Conservation (phyloP, 2,797 vertebrate genomes). For the Sebastes umbrosus region DNA sequence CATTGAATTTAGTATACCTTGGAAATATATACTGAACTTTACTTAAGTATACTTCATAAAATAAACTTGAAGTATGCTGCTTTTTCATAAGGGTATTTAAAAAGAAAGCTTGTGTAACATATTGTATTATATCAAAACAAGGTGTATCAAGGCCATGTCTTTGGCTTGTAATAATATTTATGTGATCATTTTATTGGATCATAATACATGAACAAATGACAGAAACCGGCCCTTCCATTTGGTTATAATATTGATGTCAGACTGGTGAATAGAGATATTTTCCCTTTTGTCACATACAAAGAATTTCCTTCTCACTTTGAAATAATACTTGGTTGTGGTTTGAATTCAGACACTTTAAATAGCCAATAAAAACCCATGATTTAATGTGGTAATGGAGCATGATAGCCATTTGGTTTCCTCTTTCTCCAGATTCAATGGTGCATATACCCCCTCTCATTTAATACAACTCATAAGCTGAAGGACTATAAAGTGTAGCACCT, state of each 20-base stretch:
- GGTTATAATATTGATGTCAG: neutral
- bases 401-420: constrained; percentile 40
- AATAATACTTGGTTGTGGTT: constrained; percentile 18
- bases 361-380: constrained; percentile 36
- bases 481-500: neutral
- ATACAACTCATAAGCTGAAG: neutral
- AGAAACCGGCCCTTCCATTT: neutral
- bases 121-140: neutral
- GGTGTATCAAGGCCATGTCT: neutral
- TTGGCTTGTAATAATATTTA: neutral
- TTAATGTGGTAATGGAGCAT: constrained; percentile 32
- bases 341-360: constrained; percentile 41
- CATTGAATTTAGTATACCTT: too few species aligned
- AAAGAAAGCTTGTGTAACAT: neutral
- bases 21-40: too few species aligned
- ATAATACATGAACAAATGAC: neutral
- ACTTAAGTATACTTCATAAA: too few species aligned
- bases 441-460: neutral
- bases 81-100: neutral
- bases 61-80: too few species aligned
- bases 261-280: neutral
- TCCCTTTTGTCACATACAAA: neutral
- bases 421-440: constrained; percentile 7
- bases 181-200: neutral
- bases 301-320: constrained; percentile 5